Base-by-base conservation (phyloP, 2,797 vertebrate species). In the Masticophis lateralis region DNA sequence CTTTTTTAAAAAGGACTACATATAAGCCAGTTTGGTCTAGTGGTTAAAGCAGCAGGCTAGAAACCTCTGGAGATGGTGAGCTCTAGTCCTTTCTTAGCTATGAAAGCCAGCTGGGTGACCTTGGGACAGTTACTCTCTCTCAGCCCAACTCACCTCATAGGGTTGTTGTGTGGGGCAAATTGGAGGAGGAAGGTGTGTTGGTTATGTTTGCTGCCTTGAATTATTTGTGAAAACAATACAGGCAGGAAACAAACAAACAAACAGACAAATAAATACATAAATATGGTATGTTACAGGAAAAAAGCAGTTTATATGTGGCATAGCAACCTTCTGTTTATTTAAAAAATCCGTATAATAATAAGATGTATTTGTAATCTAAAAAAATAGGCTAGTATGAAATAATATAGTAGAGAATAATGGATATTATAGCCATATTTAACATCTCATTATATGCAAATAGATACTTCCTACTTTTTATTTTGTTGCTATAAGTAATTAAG, bases 281-380 rank as follows among this genome's bases (percentile, higher is more conserved):
- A 90, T 47, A 88, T 2, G 87, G 14, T 90, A 87, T 55, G 86
- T 55, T 79, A 92, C 91, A 57, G 20, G 11, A 47, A 89, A 93
- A 92, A 89, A 92, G 66, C 22, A 60, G 25, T 87, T 79, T 92
- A 89, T 92, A 94, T 92, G 92, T 90, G 37, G 74, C 86, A 94
- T 14, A 60, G 22, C 92, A 69, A 63, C 0, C 53, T 88, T 66
- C 66, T 93, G 1, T 86, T 94, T 79, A 92, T 94, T 79, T 91
- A 61, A 55, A 94, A 59, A 66, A 92, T n/a, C 28, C 51, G 51
- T 43, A 22, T 60, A n/a, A 74, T 25, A 88, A 88, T 2, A 88
- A 93, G 63, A 88, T 93, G 16, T 92, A 7, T 96, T 89, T 94
- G 96, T 95, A 88, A 88, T 79, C 53, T 93, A 90, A 95, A 96